Evolutionary conservation across 2,888 invertebrate species (phyloP), one percentile per base, ranked within the genome.

Genomic region (Uloborus plumipes): DNA sequence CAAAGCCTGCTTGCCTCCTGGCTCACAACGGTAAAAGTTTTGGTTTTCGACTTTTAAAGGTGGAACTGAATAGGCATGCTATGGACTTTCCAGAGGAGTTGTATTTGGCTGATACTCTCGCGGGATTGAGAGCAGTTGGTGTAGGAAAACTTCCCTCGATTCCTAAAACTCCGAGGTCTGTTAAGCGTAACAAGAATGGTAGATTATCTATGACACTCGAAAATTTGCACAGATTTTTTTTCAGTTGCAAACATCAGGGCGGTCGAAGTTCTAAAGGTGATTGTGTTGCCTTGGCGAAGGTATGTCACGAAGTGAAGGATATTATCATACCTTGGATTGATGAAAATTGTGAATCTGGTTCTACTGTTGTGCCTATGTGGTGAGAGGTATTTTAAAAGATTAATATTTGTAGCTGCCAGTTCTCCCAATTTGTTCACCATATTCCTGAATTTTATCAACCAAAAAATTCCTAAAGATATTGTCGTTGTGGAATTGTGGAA

Each of bases 1-100:
- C 89, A 0, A 90, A 92, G 85, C 95, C 95, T 0, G 91, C 94
- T 9, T 96, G 96, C 87, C 89, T 96, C 50, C 90, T 95, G 0
- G 94, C 95, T 0, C 94, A 96, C 86, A 95, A 95, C 89, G 96
- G 96, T 0, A 89, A 92, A 85, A 82, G 85, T 2, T 96, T 94
- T 89, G 96, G 96, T 89, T 96, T 92, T 89, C 94, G 94, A 0
- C 91, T 96, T 85, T 88, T 96, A 0, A 91, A 91, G 87, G 90
- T 91, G 65, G 92, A 93, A 86, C 88, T 94, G n/a, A 86, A 89
- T 16, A 91, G 91, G 77, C 83, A 86, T 6, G 84, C 80, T 7
- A 74, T 70, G 16, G n/a, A 55, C 16, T 58, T 84, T 7, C 71
- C 74, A 15, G 26, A 51, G 18, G 61, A 76, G 53, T 50, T 80